Conservation (phyloP, 1,140 invertebrate species). For the Nautilus pompilius region DNA sequence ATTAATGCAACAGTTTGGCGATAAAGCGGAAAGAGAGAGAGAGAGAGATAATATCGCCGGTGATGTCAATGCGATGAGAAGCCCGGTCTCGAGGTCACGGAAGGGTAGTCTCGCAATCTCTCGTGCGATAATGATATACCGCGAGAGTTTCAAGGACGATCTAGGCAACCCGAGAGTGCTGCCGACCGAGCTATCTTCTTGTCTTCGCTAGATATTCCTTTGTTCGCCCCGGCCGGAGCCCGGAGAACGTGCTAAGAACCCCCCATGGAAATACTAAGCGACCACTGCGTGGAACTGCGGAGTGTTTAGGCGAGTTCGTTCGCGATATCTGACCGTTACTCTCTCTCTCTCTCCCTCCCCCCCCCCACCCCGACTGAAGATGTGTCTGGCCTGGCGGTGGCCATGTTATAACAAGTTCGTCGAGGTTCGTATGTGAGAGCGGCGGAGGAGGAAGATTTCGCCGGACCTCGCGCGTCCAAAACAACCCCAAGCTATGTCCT, state of each 20-base stretch:
- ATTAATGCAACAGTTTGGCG: no score
- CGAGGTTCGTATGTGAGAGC: constrained; percentile 1
- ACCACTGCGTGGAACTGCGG: background rate
- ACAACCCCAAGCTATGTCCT: constrained; percentile 33
- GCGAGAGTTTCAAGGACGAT: constrained; percentile 6
- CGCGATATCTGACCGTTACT: background rate
- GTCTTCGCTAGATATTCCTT: background rate
- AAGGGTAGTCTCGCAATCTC: background rate
- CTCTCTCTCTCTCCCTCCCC: background rate
- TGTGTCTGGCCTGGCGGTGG: constrained; percentile 4
- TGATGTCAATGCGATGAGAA: no score
- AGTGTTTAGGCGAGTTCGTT: constrained; percentile 4
- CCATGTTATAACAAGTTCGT: constrained; percentile 2
- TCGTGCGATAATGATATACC: background rate
- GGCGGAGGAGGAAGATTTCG: background rate
- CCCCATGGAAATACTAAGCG: constrained; percentile 2
- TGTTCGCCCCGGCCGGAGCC: background rate
- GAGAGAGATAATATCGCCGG: no score
- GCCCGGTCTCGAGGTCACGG: background rate
- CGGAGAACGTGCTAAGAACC: background rate
- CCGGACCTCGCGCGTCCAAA: background rate
- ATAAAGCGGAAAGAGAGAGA: no score
- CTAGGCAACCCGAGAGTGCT: background rate
- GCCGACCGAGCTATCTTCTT: background rate
- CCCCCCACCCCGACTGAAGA: background rate